phyloP scores from a whole-genome alignment of 2,113 vertebrate genomes.

The Pseudopipra pipra region DNA sequence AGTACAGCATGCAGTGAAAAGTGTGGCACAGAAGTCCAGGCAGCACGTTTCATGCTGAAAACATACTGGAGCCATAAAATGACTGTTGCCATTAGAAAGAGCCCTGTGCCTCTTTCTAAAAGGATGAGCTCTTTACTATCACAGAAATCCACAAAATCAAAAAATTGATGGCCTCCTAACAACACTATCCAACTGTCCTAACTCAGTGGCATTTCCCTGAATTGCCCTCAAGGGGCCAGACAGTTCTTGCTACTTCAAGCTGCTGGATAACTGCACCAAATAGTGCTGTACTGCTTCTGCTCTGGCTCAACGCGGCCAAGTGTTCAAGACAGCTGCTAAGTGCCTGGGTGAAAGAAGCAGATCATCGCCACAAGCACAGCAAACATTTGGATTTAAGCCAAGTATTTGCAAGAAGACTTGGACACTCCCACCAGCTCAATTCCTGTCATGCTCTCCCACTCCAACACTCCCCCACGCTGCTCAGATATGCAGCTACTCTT shows the following conservation, averaged over 20 bases:
- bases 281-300: background rate
- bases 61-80: background rate
- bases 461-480: background rate
- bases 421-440: background rate
- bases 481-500: background rate
- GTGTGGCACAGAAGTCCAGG: fast-evolving
- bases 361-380: background rate
- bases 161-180: background rate
- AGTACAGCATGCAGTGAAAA: background rate
- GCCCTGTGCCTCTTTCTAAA: background rate
- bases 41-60: background rate
- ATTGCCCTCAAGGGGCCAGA: background rate
- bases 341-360: background rate
- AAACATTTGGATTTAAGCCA: background rate
- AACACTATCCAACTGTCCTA: background rate
- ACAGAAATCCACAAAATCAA: background rate
- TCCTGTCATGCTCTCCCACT: background rate
- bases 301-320: background rate
- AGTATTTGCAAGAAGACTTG: background rate
- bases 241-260: background rate
- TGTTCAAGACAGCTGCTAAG: background rate
- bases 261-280: background rate
- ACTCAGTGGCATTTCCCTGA: background rate
- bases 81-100: background rate
- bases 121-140: background rate